These are phyloP conservation scores for Platycheirus rosarum DNA, from an alignment of 2,888 invertebrate genomes.

Conservation along the genomic window DNA sequence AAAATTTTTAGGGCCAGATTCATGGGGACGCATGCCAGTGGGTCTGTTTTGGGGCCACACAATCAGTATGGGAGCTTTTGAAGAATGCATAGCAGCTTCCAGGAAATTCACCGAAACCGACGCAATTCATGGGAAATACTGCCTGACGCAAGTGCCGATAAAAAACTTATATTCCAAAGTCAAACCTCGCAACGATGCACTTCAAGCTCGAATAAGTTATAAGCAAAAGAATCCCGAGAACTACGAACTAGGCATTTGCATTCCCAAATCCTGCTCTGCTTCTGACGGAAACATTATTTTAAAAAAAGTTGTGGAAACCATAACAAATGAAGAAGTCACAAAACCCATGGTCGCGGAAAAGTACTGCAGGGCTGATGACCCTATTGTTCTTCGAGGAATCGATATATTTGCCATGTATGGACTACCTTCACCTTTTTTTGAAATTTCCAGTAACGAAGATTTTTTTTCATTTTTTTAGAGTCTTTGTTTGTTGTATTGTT, in stretches of 20 bases:
- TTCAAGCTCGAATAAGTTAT: conserved; percentile 76
- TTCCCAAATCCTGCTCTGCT: conserved; percentile 80
- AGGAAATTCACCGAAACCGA: conserved; percentile 74
- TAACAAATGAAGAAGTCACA: conserved; percentile 53
- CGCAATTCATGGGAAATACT: conserved; percentile 81
- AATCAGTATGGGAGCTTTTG: conserved; percentile 82
- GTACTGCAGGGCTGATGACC: conserved; percentile 78
- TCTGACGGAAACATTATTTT: conserved; percentile 76
- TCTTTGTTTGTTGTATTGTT: conserved; percentile 78
- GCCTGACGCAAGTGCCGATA: conserved; percentile 79
- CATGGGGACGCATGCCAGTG: conserved; percentile 82
- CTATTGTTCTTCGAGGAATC: conserved; percentile 77
- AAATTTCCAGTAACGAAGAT: too few relatives aligned
- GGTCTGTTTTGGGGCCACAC: conserved; percentile 82
- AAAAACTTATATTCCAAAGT: conserved; percentile 76
- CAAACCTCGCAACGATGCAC: conserved; percentile 74
- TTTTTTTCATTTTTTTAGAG: too few relatives aligned
- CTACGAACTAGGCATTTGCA: conserved; percentile 80
- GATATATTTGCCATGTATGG: conserved; percentile 81
- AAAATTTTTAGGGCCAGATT: conserved; percentile 83
- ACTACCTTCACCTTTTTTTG: too few relatives aligned
- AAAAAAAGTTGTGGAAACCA: conserved; percentile 75
- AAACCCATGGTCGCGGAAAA: background rate
- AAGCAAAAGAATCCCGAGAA: conserved; percentile 77
- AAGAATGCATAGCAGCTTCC: conserved; percentile 82